Percentiles rank a stretch among this genome's conserved stretches.
phyloP scores from a whole-genome alignment of 2,888 invertebrate species.

The Ganaspis brasiliensis region DNA sequence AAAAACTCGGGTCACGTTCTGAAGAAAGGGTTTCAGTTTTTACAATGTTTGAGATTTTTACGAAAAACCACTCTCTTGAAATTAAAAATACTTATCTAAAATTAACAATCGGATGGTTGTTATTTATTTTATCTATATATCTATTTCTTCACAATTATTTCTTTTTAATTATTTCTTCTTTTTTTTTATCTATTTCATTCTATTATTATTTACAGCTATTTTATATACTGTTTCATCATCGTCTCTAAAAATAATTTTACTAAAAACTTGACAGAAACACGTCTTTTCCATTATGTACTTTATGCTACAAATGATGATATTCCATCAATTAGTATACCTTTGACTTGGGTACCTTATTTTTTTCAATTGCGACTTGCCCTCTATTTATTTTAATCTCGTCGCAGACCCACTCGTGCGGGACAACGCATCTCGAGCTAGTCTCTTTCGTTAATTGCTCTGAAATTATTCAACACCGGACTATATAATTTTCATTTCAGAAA shows the following conservation, averaged over 20 bases:
- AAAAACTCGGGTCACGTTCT: constrained; percentile 61
- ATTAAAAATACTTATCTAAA: constrained; percentile 27
- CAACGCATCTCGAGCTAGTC: constrained; percentile 45
- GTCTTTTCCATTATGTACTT: constrained; percentile 14
- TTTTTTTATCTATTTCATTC: too few species aligned
- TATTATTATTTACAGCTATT: too few species aligned
- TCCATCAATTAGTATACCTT: constrained; percentile 32
- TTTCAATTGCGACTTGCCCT: constrained; percentile 37
- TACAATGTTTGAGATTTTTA: constrained; percentile 18
- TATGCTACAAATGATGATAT: constrained; percentile 32
- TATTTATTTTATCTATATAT: background rate
- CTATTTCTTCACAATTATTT: constrained; percentile 10
- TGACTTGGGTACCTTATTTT: constrained; percentile 33
- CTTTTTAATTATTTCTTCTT: too few species aligned
- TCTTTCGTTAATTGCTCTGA: constrained; percentile 59
- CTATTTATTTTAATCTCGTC: constrained; percentile 42
- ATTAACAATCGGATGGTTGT: background rate
- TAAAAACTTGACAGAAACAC: background rate
- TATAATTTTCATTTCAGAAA: constrained; percentile 13
- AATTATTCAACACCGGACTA: constrained; percentile 56
- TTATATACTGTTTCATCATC: too few species aligned
- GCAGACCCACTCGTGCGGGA: constrained; percentile 24
- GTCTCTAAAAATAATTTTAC: constrained; percentile 5
- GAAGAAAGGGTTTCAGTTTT: constrained; percentile 55
- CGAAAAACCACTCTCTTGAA: constrained; percentile 3